Percentiles rank a stretch among this genome's conserved stretches.
These are phyloP conservation scores for Pegoplata infirma DNA, from an alignment of 2,888 invertebrate species.

Conservation along the genomic window DNA sequence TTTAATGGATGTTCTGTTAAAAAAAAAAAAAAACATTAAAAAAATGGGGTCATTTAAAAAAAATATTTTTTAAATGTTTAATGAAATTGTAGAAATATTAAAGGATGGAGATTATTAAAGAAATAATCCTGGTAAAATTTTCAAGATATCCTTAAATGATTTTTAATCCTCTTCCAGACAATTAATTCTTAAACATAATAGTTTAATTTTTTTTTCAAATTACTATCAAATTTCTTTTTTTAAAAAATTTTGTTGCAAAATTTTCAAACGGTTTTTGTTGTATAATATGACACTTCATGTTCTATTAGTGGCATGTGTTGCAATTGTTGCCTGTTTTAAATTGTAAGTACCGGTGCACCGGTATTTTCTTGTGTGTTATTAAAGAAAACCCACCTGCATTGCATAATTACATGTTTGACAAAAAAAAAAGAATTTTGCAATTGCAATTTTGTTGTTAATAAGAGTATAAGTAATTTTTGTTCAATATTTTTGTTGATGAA, in stretches of 20 bases:
- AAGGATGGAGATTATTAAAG: no score
- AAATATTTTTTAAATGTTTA: no score
- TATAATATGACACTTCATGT: constrained; percentile 28
- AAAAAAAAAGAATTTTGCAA: constrained; percentile 21
- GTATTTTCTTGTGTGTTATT: not conserved
- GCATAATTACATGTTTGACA: constrained; percentile 49
- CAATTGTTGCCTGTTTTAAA: not conserved
- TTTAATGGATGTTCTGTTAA: no score
- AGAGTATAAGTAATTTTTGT: constrained; percentile 16
- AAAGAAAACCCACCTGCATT: constrained; percentile 50
- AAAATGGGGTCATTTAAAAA: not conserved
- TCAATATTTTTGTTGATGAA: constrained; percentile 16
- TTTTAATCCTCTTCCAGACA: not conserved
- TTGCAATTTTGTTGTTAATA: constrained; percentile 11
- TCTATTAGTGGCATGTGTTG: constrained; percentile 49
- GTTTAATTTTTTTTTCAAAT: constrained; percentile 2
- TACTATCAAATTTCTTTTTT: constrained; percentile 1
- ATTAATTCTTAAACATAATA: not conserved
- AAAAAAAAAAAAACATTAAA: no score
- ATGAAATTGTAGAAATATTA: no score
- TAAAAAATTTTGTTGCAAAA: no score
- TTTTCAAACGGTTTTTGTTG: not conserved
- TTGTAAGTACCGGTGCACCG: constrained; percentile 36
- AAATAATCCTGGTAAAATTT: not conserved
- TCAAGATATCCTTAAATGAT: not conserved